Base-by-base conservation (phyloP, 2,797 vertebrate species). In the Perodicticus potto region DNA sequence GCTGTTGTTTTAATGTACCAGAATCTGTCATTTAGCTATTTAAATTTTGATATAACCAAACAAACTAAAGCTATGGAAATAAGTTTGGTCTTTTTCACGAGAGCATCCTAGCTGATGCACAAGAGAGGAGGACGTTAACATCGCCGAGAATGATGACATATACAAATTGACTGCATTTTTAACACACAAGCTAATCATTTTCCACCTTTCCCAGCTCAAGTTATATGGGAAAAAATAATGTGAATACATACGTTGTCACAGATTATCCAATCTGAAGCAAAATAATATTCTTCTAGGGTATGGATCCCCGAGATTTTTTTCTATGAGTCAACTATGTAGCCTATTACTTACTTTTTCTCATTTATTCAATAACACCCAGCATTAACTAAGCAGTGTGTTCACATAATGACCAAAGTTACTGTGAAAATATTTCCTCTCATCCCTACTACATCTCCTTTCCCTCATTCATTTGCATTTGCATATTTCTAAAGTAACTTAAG, bases 401-500 rank as follows among this genome's bases (percentile, higher is more conserved):
- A 72, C 45, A 94, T 76, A 73, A 95, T 82, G 3, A 91, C 17
- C 49, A 89, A 7, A 76, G 63, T 27, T 74, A 82, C 37, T 69
- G 8, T 49, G 73, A 86, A 63, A 82, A 19, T n/a, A 92, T 55
- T 73, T 61, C 43, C 70, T 81, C 67, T 78, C 43, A 45, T 59
- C 23, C 22, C 22, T 43, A 37, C n/a, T 16, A 2, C 80, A 59
- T 70, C 53, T 88, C 92, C 59, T 85, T 93, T 85, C 57, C 77
- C 59, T 90, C 29, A 72, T 34, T 95, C 69, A 76, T 81, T 86
- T 63, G 13, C 61, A 93, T 94, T 92, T 93, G 53, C 29, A 69
- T 85, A 96, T 96, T 96, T 96, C 89, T 97, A 96, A 95, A 89
- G 76, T 81, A 86, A 91, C 17, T 94, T 81, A 88, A 76, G 23